These are phyloP conservation scores for Dendronephthya gigantea DNA, from an alignment of 64 coral and sea anemone species.

Conservation along the genomic window DNA sequence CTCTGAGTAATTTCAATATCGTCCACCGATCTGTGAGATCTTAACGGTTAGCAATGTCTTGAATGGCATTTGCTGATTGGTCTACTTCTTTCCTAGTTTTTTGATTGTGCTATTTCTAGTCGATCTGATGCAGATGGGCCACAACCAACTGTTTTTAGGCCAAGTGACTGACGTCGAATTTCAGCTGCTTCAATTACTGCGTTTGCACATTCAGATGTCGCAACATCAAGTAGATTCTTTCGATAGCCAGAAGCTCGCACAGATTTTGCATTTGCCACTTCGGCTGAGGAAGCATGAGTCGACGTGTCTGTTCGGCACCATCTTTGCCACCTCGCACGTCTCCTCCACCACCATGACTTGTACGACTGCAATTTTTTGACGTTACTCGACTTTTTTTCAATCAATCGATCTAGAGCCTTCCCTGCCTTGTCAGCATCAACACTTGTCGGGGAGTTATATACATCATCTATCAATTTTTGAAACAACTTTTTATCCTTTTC, in stretches of 20 bases:
- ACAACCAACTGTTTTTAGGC: background rate
- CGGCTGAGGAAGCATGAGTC: background rate
- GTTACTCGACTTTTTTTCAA: background rate
- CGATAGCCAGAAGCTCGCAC: background rate
- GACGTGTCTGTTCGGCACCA: background rate
- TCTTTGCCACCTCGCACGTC: background rate
- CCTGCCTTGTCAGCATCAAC: background rate
- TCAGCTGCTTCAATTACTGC: constrained; percentile 22
- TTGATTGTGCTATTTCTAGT: background rate
- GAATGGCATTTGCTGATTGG: background rate
- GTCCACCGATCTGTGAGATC: background rate
- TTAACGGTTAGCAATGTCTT: background rate
- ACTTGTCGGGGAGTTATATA: background rate
- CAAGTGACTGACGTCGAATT: background rate
- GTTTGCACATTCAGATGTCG: constrained; percentile 4
- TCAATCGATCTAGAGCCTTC: background rate
- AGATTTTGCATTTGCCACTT: constrained; percentile 14
- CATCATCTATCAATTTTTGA: background rate
- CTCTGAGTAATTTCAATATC: background rate
- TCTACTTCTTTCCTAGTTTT: background rate
- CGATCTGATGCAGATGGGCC: constrained; percentile 1
- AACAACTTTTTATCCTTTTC: too few species aligned
- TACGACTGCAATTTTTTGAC: background rate
- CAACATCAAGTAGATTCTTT: constrained; percentile 13
- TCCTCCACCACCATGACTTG: background rate